Base-by-base conservation (phyloP, 1,140 invertebrate genomes). In the Globodera rostochiensis region DNA sequence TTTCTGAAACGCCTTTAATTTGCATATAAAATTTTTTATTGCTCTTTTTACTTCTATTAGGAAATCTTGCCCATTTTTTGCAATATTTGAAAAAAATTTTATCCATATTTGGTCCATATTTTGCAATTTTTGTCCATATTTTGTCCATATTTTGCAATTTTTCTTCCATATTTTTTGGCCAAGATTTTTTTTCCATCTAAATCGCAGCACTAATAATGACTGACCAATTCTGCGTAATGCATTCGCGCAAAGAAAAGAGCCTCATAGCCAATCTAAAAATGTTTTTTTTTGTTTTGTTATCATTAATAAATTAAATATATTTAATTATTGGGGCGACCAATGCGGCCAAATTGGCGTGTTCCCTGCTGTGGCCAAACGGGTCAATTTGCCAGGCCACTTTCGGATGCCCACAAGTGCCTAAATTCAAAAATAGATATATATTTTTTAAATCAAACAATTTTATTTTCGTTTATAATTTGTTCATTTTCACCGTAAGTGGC, bases 201-300 rank as follows among this genome's bases (percentile, higher is more conserved):
- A n/a, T n/a, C n/a, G n/a, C n/a, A n/a, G n/a, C n/a, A n/a, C n/a
- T n/a, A n/a, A 36, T 36, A 3, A 36, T 25, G 25, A 36, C 36
- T 36, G 36, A 74, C 86, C 89, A 95, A 96, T 88, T 98, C 96
- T 84, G 94, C 92, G 90, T 94, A 95, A 90, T 98, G 95, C 19
- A 97, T 92, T 67, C 96, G 92, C 1, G 94, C 95, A 82, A 97
- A 93, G 84, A 97, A 94, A 57, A 96, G 90, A 0, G 94, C 95
- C 90, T 96, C 93, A 92, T 92, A 94, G 36, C 92, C 92, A 89
- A 92, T 90, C 90, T 91, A 84, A 70, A 64, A 19, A 13, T 15
- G 19, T 64, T 64, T n/a, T 64, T 19, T 4, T 19, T 71, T 13
- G 19, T 36, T 71, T 36, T 11, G 7, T 11, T 11, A 15, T 13